A percentile compares a stretch with the other conserved stretches of the same genome.
Conservation (phyloP, 2,888 invertebrate genomes). For the Gnatocerus cornutus region DNA sequence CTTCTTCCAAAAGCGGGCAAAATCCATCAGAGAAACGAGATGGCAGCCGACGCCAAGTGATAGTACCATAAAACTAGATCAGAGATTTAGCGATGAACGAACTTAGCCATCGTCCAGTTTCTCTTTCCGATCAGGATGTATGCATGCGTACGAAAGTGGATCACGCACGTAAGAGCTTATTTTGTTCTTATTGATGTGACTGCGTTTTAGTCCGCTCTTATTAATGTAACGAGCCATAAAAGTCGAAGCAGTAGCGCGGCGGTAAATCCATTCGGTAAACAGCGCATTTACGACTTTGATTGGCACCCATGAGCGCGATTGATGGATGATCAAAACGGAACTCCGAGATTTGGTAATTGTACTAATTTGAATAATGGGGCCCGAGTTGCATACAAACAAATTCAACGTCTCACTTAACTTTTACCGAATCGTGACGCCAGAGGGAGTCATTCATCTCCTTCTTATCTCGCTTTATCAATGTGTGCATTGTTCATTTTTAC, state of each 20-base stretch:
- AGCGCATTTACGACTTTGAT: slow-evolving; percentile 37
- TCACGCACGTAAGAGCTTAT: slow-evolving; percentile 19
- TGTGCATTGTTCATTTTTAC: slow-evolving; percentile 15
- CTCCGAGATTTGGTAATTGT: slow-evolving; percentile 18
- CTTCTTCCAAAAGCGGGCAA: slow-evolving; percentile 23
- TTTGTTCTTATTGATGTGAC: slow-evolving; percentile 19
- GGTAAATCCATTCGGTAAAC: too few species aligned
- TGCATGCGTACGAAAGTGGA: slow-evolving; percentile 41
- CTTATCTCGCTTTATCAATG: slow-evolving; percentile 21
- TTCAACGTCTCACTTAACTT: slow-evolving; percentile 1
- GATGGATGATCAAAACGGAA: slow-evolving; percentile 15
- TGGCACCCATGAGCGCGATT: slow-evolving; percentile 33
- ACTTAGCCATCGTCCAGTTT: slow-evolving; percentile 57
- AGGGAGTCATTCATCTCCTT: slow-evolving; percentile 7
- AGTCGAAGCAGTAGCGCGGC: slow-evolving; percentile 21
- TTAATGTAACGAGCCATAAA: slow-evolving; percentile 35
- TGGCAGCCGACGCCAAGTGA: slow-evolving; percentile 35
- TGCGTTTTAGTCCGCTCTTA: slow-evolving; percentile 28
- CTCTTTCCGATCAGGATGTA: slow-evolving; percentile 58
- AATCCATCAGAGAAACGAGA: slow-evolving; percentile 27
- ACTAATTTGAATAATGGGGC: slow-evolving; percentile 41
- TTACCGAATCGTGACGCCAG: slow-evolving; percentile 14
- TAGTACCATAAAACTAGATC: slow-evolving; percentile 48
- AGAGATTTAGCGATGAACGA: slow-evolving; percentile 58
- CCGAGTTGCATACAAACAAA: slow-evolving; percentile 44